A percentile compares a stretch with the other conserved stretches of the same genome.
phyloP scores from a whole-genome alignment of 2,113 vertebrate species.

The Cynopterus brachyotis region DNA sequence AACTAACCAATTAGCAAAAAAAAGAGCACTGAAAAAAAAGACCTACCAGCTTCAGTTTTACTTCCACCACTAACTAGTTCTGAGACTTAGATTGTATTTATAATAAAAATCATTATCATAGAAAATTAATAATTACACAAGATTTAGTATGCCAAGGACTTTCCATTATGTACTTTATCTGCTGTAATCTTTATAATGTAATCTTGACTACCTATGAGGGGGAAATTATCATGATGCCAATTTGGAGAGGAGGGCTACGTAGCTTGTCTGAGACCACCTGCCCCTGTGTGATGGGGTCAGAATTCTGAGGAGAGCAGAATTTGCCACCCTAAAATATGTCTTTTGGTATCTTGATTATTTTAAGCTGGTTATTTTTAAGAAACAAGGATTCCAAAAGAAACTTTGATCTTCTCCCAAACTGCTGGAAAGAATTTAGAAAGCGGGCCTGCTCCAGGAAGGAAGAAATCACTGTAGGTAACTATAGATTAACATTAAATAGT shows the following conservation, averaged over 20 bases:
- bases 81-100: not conserved
- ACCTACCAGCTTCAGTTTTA: not conserved
- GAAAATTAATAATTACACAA: not conserved
- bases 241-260: not conserved
- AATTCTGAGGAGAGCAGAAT: not conserved
- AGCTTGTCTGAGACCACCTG: not conserved
- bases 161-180: not conserved
- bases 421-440: not conserved
- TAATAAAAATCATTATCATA: not conserved
- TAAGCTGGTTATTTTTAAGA: not conserved
- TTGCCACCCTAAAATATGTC: not conserved
- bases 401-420: not conserved
- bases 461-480: not conserved
- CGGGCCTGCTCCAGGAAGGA: too few relatives aligned
- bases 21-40: not conserved
- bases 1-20: constrained; percentile 62
- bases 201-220: not conserved
- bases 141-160: not conserved
- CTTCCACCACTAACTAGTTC: not conserved
- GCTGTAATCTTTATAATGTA: not conserved
- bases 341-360: not conserved
- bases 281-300: not conserved
- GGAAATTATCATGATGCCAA: not conserved
- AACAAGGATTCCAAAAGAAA: not conserved
- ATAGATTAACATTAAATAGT: not conserved